phyloP scores from a whole-genome alignment of 92 coral and sea anemone species.

The Bergia puertoricense region DNA sequence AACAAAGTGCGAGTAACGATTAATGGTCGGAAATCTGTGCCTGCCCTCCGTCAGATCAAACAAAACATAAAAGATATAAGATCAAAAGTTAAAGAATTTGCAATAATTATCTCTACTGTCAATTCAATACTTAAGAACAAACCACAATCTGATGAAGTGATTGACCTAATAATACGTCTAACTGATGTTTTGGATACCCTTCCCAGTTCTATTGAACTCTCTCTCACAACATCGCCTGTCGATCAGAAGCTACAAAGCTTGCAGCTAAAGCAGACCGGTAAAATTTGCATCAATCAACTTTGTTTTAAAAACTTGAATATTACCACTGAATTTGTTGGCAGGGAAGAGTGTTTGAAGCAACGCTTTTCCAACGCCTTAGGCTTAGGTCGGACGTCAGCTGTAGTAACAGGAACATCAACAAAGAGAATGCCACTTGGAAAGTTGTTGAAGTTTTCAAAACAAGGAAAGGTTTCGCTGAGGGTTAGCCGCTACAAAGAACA shows the following conservation, averaged over 20 bases:
- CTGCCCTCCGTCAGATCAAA: background rate
- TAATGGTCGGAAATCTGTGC: background rate
- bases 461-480: background rate
- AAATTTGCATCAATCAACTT: conserved; percentile 33
- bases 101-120: background rate
- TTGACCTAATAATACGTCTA: conserved; percentile 15
- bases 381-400: background rate
- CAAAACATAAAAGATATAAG: conserved; percentile 2
- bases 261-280: conserved; percentile 6
- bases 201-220: conserved; percentile 12
- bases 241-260: conserved; percentile 31
- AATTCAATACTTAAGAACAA: background rate
- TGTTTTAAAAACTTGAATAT: conserved; percentile 40
- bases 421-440: conserved; percentile 14
- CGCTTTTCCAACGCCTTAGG: background rate
- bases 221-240: conserved; percentile 6
- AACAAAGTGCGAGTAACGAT: conserved; percentile 8
- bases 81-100: background rate
- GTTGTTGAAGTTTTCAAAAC: conserved; percentile 11
- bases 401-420: conserved; percentile 5
- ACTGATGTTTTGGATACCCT: conserved; percentile 11
- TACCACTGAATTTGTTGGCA: conserved; percentile 10
- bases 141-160: background rate
- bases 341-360: conserved; percentile 21
- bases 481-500: background rate